phyloP scores from a whole-genome alignment of 2,888 invertebrate genomes.

The Cataglyphis livida region DNA sequence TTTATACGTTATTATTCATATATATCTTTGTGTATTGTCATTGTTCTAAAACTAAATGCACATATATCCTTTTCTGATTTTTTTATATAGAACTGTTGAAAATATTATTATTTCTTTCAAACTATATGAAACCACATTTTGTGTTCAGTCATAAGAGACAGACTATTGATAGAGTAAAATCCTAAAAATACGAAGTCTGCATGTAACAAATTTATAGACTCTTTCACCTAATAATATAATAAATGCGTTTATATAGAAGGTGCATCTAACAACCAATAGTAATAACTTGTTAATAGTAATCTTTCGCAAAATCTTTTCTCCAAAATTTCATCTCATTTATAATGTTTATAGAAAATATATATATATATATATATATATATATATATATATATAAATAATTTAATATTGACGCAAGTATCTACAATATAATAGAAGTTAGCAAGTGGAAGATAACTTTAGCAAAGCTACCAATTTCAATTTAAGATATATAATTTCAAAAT shows the following conservation, averaged over 20 bases:
- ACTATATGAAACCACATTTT: slow-evolving; percentile 10
- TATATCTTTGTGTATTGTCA: background rate
- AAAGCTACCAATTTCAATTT: background rate
- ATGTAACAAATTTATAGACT: slow-evolving; percentile 7
- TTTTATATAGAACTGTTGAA: background rate
- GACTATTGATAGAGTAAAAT: background rate
- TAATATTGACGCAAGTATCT: slow-evolving; percentile 25
- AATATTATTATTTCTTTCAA: slow-evolving; percentile 17
- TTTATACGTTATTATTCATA: slow-evolving; percentile 19
- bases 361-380: slow-evolving; percentile 1
- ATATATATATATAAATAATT: slow-evolving; percentile 22
- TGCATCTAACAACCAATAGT: slow-evolving; percentile 21
- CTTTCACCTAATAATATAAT: slow-evolving; percentile 3
- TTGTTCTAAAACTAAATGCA: background rate
- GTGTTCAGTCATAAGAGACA: slow-evolving; percentile 10
- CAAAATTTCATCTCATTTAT: background rate
- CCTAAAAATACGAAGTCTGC: slow-evolving; percentile 2
- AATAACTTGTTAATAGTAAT: slow-evolving; percentile 18
- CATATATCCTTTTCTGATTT: slow-evolving; percentile 1
- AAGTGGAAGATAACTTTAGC: slow-evolving; percentile 24
- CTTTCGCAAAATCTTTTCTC: background rate
- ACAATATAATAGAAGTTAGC: slow-evolving; percentile 17
- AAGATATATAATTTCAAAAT: slow-evolving; percentile 16
- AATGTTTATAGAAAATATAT: slow-evolving; percentile 16
- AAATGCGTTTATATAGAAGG: background rate